A percentile compares a stretch with the other conserved stretches of the same genome.
Evolutionary conservation across 2,888 invertebrate genomes (phyloP).

Genomic region (Coronaproctus castanopsis): DNA sequence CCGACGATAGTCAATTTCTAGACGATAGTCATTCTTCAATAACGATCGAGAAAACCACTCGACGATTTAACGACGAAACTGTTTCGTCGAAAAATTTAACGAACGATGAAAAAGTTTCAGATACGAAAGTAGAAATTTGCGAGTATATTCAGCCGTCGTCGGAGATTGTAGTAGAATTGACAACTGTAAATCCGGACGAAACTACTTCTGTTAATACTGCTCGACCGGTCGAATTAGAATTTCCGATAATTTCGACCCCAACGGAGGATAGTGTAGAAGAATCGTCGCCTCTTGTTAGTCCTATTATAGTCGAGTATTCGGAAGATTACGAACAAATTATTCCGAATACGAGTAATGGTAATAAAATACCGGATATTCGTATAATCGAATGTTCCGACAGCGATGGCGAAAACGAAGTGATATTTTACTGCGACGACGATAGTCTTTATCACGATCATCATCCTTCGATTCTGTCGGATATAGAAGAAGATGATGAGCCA

Average conservation of each 20-base stretch:
- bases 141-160: background rate
- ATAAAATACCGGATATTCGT: slow-evolving; percentile 6
- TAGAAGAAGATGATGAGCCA: slow-evolving; percentile 11
- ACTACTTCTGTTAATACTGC: background rate
- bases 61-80: background rate
- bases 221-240: background rate
- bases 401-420: slow-evolving; percentile 4
- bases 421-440: background rate
- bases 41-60: background rate
- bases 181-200: background rate
- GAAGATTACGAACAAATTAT: background rate
- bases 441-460: background rate
- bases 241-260: background rate
- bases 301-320: background rate
- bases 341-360: background rate
- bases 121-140: background rate
- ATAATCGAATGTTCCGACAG: slow-evolving; percentile 11
- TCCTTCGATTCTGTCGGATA: slow-evolving; percentile 9
- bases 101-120: background rate
- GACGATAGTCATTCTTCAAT: too few relatives aligned
- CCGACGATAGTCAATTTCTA: background rate
- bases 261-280: background rate
- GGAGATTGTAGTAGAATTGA: background rate
- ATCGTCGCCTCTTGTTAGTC: background rate
- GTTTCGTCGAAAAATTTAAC: too few relatives aligned